phyloP scores from a whole-genome alignment of 2,797 vertebrate species.

The Cirrhinus mrigala region DNA sequence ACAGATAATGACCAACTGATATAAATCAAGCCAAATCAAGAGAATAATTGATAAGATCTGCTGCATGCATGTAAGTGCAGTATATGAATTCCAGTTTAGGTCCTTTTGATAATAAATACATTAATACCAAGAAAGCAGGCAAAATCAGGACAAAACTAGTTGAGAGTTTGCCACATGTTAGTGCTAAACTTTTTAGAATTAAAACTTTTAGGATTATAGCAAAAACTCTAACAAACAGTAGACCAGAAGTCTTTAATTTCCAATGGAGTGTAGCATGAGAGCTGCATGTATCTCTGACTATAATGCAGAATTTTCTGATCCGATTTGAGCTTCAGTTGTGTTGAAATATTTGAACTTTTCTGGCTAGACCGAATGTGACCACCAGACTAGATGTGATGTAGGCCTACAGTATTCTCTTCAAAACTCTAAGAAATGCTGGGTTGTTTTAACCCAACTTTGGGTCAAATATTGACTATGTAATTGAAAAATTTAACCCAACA shows the following conservation, averaged over 20 bases:
- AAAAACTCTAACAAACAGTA: not conserved
- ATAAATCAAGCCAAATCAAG: slow-evolving; percentile 1
- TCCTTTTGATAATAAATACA: not conserved
- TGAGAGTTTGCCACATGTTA: not conserved
- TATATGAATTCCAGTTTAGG: not conserved
- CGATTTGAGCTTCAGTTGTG: not conserved
- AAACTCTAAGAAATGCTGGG: not conserved
- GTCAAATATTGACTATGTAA: too few species aligned
- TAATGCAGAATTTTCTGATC: not conserved
- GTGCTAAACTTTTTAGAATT: not conserved
- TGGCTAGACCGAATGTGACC: not conserved
- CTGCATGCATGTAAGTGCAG: not conserved
- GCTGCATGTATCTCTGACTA: not conserved
- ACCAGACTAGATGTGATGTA: not conserved
- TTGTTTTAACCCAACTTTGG: too few species aligned
- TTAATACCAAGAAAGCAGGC: not conserved
- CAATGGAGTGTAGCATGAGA: not conserved
- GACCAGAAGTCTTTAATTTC: not conserved
- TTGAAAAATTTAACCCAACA: too few species aligned
- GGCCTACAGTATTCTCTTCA: not conserved
- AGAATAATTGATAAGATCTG: not conserved
- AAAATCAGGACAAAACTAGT: not conserved
- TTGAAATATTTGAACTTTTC: not conserved
- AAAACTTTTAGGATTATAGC: not conserved
- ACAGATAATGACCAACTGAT: not conserved